phyloP scores from a whole-genome alignment of 2,888 invertebrate genomes.

The Morinoia aosen region DNA sequence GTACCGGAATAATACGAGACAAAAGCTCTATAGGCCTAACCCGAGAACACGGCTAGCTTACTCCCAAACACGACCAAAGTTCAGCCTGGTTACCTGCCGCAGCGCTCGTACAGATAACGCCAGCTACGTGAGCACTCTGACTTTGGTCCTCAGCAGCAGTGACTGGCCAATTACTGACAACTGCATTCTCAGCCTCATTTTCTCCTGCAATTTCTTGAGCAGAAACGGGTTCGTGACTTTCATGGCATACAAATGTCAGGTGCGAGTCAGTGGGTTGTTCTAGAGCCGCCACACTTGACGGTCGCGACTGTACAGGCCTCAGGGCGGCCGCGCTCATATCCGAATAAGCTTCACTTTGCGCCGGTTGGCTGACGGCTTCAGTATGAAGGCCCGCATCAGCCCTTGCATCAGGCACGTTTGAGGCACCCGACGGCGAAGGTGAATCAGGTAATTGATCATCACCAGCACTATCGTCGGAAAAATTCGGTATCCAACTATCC shows the following conservation, averaged over 20 bases:
- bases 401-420: background rate
- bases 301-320: background rate
- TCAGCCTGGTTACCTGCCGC: background rate
- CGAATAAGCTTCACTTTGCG: background rate
- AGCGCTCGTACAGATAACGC: background rate
- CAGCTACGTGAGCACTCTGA: background rate
- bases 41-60: slow-evolving; percentile 4
- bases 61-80: background rate
- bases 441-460: background rate
- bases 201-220: background rate
- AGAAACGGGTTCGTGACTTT: background rate
- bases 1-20: background rate
- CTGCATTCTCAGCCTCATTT: background rate
- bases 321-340: background rate
- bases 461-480: background rate
- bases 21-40: background rate
- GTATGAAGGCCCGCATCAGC: background rate
- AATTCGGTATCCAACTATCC: slow-evolving; percentile 7
- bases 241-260: background rate
- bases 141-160: background rate
- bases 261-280: background rate
- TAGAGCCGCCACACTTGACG: background rate
- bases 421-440: background rate
- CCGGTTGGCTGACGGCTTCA: background rate
- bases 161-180: background rate